phyloP scores from a whole-genome alignment of 2,888 invertebrate genomes.

The Thymelicus sylvestris region DNA sequence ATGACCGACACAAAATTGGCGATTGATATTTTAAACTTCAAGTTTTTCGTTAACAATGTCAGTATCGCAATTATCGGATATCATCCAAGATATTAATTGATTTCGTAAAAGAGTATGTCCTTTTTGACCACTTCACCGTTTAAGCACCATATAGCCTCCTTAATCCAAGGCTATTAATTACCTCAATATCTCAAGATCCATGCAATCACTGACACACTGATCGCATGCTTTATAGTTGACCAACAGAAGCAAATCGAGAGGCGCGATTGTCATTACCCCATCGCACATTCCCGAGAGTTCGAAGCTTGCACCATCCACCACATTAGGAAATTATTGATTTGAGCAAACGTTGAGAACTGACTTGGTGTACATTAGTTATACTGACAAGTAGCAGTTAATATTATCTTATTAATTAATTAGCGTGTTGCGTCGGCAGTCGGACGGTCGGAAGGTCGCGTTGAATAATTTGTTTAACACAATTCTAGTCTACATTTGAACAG shows the following conservation, averaged over 20 bases:
- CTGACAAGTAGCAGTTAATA: conserved; percentile 7
- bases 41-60: too few relatives aligned
- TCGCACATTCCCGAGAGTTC: conserved; percentile 7
- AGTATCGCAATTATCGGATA: too few relatives aligned
- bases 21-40: too few relatives aligned
- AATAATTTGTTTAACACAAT: not conserved
- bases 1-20: too few relatives aligned
- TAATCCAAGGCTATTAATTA: too few relatives aligned
- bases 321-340: conserved; percentile 3
- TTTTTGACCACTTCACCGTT: too few relatives aligned
- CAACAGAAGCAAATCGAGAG: conserved; percentile 11
- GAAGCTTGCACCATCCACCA: conserved; percentile 1
- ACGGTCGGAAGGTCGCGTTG: not conserved
- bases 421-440: not conserved
- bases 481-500: not conserved
- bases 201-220: not conserved
- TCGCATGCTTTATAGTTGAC: not conserved
- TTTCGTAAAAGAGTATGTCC: too few relatives aligned
- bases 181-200: too few relatives aligned
- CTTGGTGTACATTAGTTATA: not conserved
- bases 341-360: conserved; percentile 1
- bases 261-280: conserved; percentile 6
- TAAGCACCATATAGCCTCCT: too few relatives aligned
- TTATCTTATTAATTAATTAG: conserved; percentile 1
- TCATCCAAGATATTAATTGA: too few relatives aligned